These are phyloP conservation scores for Dryobotodes eremita DNA, from an alignment of 2,888 invertebrate genomes.

Conservation along the genomic window DNA sequence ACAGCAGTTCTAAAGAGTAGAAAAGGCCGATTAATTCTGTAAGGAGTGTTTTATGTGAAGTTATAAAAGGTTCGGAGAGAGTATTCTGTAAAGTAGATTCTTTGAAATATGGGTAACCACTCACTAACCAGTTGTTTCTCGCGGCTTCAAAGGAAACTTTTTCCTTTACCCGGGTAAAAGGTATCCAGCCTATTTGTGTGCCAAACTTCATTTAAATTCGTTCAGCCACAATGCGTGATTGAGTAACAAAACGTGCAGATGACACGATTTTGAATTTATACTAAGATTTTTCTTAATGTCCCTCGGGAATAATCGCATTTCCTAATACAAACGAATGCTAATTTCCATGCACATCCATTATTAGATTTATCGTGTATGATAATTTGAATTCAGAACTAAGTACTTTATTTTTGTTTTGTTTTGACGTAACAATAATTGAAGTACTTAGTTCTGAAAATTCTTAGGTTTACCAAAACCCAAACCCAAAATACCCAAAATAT, in stretches of 20 bases:
- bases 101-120: neutral
- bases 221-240: neutral
- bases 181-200: neutral
- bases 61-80: conserved; percentile 11
- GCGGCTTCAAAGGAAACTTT: neutral
- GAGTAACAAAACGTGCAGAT: too few relatives aligned
- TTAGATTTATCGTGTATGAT: too few relatives aligned
- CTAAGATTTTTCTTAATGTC: neutral
- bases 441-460: too few relatives aligned
- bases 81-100: neutral
- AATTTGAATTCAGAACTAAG: too few relatives aligned
- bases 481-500: too few relatives aligned
- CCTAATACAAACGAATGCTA: too few relatives aligned
- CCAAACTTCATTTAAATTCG: neutral
- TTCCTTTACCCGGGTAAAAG: neutral
- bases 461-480: too few relatives aligned
- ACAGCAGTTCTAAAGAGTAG: conserved; percentile 12
- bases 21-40: conserved; percentile 29
- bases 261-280: neutral
- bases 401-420: too few relatives aligned
- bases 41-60: conserved; percentile 1
- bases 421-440: too few relatives aligned
- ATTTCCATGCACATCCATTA: too few relatives aligned
- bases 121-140: neutral
- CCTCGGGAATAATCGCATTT: too few relatives aligned